Conservation (phyloP, 2,888 invertebrate species). For the Achlya flavicornis region DNA sequence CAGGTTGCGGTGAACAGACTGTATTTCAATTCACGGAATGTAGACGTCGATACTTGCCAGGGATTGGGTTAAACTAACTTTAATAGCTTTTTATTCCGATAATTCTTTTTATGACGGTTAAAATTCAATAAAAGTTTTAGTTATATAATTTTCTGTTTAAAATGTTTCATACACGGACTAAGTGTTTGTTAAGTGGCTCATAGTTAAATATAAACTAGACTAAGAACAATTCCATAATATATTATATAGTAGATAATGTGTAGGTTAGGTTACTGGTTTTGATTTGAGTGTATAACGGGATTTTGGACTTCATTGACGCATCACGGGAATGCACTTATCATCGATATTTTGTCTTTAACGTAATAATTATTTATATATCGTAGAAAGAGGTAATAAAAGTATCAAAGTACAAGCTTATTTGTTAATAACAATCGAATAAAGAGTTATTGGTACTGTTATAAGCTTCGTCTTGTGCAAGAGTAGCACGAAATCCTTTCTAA, state of each 20-base stretch:
- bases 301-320: no score
- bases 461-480: slow-evolving; percentile 20
- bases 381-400: no score
- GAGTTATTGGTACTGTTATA: neutral
- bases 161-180: no score
- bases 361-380: no score
- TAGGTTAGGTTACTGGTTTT: no score
- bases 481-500: slow-evolving; percentile 34
- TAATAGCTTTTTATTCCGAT: slow-evolving; percentile 34
- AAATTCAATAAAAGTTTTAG: neutral
- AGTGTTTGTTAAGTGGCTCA: no score
- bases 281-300: no score
- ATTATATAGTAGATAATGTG: no score
- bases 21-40: slow-evolving; percentile 57
- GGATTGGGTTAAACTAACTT: slow-evolving; percentile 44
- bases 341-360: no score
- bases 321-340: no score
- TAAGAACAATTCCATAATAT: no score
- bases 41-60: slow-evolving; percentile 47
- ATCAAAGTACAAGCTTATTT: neutral
- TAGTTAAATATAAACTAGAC: no score
- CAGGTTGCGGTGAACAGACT: slow-evolving; percentile 64
- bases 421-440: slow-evolving; percentile 12
- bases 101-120: neutral
- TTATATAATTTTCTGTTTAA: neutral